Evolutionary conservation across 2,888 invertebrate species (phyloP).

Genomic region (Yponomeuta evonymella): DNA sequence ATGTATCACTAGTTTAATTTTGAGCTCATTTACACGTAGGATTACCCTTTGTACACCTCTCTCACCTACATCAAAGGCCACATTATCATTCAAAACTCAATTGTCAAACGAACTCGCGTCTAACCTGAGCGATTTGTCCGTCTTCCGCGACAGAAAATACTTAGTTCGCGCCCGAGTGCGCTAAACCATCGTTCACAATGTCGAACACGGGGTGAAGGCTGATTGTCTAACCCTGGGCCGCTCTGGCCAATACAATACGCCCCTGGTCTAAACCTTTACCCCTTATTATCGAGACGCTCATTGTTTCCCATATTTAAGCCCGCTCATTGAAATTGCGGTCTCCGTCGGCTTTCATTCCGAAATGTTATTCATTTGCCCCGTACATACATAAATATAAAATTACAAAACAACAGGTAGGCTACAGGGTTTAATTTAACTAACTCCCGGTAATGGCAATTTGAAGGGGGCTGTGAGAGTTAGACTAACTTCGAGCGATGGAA

Average conservation of each 20-base stretch:
- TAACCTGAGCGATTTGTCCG: constrained; percentile 37
- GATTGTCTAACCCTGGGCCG: constrained; percentile 48
- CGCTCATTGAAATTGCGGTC: constrained; percentile 35
- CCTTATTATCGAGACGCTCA: constrained; percentile 66
- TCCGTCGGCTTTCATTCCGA: constrained; percentile 35
- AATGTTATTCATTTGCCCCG: constrained; percentile 24
- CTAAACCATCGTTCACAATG: constrained; percentile 56
- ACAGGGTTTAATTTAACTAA: constrained; percentile 6
- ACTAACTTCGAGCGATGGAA: constrained; percentile 7
- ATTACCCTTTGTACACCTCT: background rate
- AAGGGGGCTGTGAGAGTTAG: constrained; percentile 12
- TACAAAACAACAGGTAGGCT: background rate
- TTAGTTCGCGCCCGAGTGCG: constrained; percentile 48
- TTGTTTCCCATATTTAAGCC: constrained; percentile 70
- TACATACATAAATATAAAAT: constrained; percentile 1
- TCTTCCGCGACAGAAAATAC: constrained; percentile 46
- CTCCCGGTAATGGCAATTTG: constrained; percentile 5
- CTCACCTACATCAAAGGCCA: background rate
- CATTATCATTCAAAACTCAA: constrained; percentile 38
- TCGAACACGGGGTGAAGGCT: constrained; percentile 41
- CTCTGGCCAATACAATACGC: constrained; percentile 25
- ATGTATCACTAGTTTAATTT: too few species aligned
- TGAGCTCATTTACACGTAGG: background rate
- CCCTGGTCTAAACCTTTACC: constrained; percentile 50
- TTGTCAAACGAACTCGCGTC: constrained; percentile 54